These are phyloP conservation scores for Nesospiza acunhae DNA, from an alignment of 2,113 vertebrate species.

Conservation along the genomic window DNA sequence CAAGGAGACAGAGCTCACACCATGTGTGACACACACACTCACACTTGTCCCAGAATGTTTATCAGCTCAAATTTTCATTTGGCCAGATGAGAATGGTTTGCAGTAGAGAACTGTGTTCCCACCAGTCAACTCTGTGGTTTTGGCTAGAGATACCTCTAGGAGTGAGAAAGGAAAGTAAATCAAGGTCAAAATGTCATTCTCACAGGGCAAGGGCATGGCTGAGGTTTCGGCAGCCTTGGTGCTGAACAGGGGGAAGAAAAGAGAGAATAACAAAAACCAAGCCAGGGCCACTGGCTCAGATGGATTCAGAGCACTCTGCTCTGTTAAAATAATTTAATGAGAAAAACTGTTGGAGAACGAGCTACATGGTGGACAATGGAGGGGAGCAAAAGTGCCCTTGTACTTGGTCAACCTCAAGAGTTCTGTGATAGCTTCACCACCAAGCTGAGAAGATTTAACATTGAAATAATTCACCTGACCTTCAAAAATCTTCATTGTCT, in stretches of 20 bases:
- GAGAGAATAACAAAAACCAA: not conserved
- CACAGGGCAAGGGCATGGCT: not conserved
- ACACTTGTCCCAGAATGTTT: not conserved
- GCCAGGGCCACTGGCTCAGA: not conserved
- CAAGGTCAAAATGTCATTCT: not conserved
- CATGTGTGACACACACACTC: not conserved
- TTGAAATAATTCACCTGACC: rapidly evolving
- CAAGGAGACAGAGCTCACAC: not conserved
- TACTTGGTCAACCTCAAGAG: not conserved
- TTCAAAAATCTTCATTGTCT: not conserved
- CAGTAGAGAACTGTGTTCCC: not conserved
- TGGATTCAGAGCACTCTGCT: not conserved
- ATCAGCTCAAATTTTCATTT: not conserved
- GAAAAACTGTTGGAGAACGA: not conserved
- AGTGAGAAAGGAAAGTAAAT: not conserved
- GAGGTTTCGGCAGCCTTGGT: not conserved
- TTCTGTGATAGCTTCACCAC: not conserved
- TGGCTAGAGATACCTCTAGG: not conserved
- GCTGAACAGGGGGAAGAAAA: not conserved
- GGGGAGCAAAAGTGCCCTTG: not conserved
- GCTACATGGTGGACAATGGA: not conserved
- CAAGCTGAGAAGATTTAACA: not conserved
- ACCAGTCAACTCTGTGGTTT: not conserved
- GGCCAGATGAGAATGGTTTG: not conserved
- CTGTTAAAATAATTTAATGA: not conserved